Evolutionary conservation across 2,797 vertebrate species (phyloP).

Genomic region (Channallabes apus): DNA sequence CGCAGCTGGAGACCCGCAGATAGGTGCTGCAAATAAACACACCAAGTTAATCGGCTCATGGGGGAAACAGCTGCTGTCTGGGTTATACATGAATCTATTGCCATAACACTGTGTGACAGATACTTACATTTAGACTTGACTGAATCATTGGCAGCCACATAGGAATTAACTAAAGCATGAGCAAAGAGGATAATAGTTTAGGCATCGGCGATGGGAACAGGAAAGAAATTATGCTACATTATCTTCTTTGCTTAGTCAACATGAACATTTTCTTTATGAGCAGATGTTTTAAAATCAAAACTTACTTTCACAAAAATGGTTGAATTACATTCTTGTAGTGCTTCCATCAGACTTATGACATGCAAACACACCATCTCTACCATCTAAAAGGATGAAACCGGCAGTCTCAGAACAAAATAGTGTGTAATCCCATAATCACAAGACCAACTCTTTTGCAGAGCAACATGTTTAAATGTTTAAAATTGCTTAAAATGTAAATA

Average conservation of each 20-base stretch:
- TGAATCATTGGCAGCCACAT: conserved; percentile 99
- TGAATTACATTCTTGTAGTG: conserved; percentile 97
- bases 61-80: not conserved
- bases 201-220: not conserved
- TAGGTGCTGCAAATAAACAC: conserved; percentile 79
- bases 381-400: conserved; percentile 76
- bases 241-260: not conserved
- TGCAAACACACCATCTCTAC: conserved; percentile 99
- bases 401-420: conserved; percentile 21
- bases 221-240: not conserved
- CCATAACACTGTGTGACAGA: conserved; percentile 9
- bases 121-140: conserved; percentile 91
- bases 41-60: not conserved
- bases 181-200: not conserved
- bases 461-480: not conserved
- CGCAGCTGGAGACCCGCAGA: conserved; percentile 95
- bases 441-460: not conserved
- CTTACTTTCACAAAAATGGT: conserved; percentile 98
- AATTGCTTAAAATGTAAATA: not conserved
- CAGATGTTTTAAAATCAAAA: conserved; percentile 18
- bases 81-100: not conserved
- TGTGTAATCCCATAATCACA: conserved; percentile 8
- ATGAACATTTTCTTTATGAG: not conserved
- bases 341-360: conserved; percentile 98
- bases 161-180: conserved; percentile 85